Percentiles rank a stretch among this genome's conserved stretches.
phyloP scores from a whole-genome alignment of 2,888 invertebrate genomes.

The Brachyptera putata region DNA sequence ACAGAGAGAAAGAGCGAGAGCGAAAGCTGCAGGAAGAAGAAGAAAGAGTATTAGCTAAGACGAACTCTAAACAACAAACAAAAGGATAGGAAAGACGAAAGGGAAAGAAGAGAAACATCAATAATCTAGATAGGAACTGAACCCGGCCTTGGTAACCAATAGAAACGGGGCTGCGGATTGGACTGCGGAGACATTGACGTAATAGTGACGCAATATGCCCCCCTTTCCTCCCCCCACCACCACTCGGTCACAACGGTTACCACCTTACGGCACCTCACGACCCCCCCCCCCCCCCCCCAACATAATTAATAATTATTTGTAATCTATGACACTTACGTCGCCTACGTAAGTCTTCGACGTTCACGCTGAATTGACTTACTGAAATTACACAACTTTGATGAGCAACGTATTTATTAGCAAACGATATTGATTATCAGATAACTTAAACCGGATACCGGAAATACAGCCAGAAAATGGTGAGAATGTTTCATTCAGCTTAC shows the following conservation, averaged over 20 bases:
- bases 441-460: too few species aligned
- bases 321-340: too few species aligned
- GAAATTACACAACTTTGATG: too few species aligned
- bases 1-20: not conserved
- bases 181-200: constrained; percentile 20
- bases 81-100: constrained; percentile 16
- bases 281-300: not conserved
- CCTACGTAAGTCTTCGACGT: too few species aligned
- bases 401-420: too few species aligned
- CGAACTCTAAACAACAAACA: constrained; percentile 19
- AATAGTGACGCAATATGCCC: constrained; percentile 18
- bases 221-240: not conserved
- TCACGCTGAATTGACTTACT: too few species aligned
- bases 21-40: not conserved
- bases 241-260: not conserved
- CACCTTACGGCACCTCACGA: not conserved
- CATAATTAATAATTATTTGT: not conserved
- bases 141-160: constrained; percentile 14
- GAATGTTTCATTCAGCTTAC: too few species aligned
- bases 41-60: not conserved
- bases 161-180: constrained; percentile 7
- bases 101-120: constrained; percentile 18
- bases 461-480: too few species aligned
- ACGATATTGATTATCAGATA: too few species aligned
- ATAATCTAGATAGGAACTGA: constrained; percentile 17